A percentile compares a stretch with the other conserved stretches of the same genome.
phyloP scores from a whole-genome alignment of 2,888 invertebrate genomes.

The Pheosia tremula region DNA sequence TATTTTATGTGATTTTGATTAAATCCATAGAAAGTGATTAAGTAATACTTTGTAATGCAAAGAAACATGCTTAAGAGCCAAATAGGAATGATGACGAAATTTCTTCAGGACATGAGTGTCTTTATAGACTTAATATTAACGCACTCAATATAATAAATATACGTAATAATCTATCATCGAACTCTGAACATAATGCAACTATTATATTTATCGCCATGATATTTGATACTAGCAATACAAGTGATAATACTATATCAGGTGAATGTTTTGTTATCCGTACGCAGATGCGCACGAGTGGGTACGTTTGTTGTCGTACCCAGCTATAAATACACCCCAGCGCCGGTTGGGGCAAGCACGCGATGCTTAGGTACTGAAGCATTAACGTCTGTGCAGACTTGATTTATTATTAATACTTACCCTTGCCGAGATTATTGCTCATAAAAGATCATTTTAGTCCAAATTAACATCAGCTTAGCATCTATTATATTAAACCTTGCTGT shows the following conservation, averaged over 20 bases:
- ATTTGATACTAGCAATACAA: neutral
- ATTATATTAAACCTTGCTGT: too few species aligned
- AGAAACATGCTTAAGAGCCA: too few species aligned
- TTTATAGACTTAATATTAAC: too few species aligned
- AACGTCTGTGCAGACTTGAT: neutral
- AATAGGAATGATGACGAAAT: too few species aligned
- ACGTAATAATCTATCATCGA: neutral
- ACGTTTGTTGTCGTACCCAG: conserved; percentile 53
- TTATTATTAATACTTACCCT: conserved; percentile 1
- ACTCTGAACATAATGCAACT: neutral
- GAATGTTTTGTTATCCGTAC: conserved; percentile 45
- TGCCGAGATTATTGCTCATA: neutral
- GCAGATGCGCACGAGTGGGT: conserved; percentile 45
- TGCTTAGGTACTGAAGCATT: neutral
- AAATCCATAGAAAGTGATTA: conserved; percentile 28
- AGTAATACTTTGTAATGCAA: neutral
- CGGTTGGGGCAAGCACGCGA: conserved; percentile 10
- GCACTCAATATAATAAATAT: neutral
- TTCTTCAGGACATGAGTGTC: too few species aligned
- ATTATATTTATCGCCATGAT: neutral
- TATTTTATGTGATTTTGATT: conserved; percentile 9
- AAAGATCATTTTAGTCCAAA: neutral
- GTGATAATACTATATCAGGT: conserved; percentile 8
- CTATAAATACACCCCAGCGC: conserved; percentile 53
- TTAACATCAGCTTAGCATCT: neutral